phyloP scores from a whole-genome alignment of 2,888 invertebrate species.

The Pollenia labialis region DNA sequence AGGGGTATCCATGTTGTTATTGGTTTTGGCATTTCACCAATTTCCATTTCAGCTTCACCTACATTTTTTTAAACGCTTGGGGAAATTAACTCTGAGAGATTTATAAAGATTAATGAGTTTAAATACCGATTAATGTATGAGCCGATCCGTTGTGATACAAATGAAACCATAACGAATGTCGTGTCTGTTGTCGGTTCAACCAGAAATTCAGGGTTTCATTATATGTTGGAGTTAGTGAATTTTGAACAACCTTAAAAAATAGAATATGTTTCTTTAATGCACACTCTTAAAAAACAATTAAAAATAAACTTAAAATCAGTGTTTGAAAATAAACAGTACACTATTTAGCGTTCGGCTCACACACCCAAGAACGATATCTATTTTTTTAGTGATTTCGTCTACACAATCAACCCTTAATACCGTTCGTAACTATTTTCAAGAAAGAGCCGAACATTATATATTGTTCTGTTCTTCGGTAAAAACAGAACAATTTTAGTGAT shows the following conservation, averaged over 20 bases:
- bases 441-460: too few species aligned
- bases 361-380: too few species aligned
- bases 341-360: too few species aligned
- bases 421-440: too few species aligned
- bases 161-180: slow-evolving; percentile 88
- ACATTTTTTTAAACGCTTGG: neutral
- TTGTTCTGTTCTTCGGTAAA: too few species aligned
- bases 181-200: slow-evolving; percentile 86
- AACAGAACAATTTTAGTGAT: too few species aligned
- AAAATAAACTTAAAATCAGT: too few species aligned
- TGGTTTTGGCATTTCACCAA: slow-evolving; percentile 87
- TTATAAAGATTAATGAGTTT: neutral
- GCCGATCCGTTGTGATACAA: slow-evolving; percentile 88
- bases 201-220: slow-evolving; percentile 90
- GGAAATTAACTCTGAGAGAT: neutral
- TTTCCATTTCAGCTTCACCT: slow-evolving; percentile 88
- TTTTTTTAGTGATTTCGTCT: too few species aligned
- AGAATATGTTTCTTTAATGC: neutral
- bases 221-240: slow-evolving; percentile 89
- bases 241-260: slow-evolving; percentile 85
- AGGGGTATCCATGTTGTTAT: slow-evolving; percentile 92
- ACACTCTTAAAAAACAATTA: neutral
- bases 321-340: too few species aligned
- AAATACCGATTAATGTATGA: slow-evolving; percentile 85
- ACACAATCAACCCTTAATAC: too few species aligned